These are phyloP conservation scores for Parazoanthus atlanticus DNA, from an alignment of 92 coral and sea anemone genomes.

Conservation along the genomic window DNA sequence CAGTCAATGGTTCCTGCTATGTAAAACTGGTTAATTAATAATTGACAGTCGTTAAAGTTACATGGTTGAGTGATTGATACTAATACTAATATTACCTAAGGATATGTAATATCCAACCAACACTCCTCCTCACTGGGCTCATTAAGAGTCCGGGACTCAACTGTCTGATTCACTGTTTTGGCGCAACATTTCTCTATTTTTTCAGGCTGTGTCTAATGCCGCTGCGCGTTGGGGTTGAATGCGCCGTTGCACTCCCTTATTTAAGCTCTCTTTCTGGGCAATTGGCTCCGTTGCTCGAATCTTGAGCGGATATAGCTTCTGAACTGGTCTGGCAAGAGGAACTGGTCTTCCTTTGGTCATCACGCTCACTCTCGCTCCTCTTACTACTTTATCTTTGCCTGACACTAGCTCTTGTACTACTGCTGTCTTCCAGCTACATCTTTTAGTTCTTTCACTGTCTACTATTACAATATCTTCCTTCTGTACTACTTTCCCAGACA, in stretches of 20 bases:
- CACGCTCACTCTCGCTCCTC: constrained; percentile 13
- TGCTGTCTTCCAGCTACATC: constrained; percentile 23
- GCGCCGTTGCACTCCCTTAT: background rate
- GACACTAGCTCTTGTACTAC: constrained; percentile 3
- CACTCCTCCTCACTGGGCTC: constrained; percentile 47
- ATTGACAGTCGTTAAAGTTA: background rate
- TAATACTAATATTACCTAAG: background rate
- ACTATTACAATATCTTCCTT: background rate
- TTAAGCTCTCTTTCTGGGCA: background rate
- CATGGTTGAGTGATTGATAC: background rate
- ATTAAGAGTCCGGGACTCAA: constrained; percentile 41
- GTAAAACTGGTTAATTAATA: no score
- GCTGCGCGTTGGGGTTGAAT: constrained; percentile 40
- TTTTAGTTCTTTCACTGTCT: constrained; percentile 2
- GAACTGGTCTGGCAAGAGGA: constrained; percentile 12
- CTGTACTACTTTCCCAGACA: background rate
- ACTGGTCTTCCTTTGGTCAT: background rate
- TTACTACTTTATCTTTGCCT: constrained; percentile 3
- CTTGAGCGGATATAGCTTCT: background rate
- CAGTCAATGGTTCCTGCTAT: no score
- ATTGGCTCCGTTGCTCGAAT: background rate
- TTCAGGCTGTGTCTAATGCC: constrained; percentile 55
- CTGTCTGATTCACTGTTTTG: background rate
- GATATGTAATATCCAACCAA: background rate
- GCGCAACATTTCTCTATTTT: constrained; percentile 37